phyloP scores from a whole-genome alignment of 2,888 invertebrate species.

The Pollenia griseotomentosa region DNA sequence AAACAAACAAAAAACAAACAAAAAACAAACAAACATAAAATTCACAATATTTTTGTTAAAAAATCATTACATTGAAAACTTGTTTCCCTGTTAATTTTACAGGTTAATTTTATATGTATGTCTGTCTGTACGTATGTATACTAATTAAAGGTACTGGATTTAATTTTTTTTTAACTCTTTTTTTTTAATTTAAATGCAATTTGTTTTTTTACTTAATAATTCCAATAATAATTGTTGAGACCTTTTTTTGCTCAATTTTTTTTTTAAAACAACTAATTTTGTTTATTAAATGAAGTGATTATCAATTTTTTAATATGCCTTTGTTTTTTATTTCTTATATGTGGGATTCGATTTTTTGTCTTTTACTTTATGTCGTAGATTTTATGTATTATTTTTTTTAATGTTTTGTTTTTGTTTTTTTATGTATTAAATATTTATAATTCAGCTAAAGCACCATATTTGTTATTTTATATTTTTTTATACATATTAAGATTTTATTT shows the following conservation, averaged over 20 bases:
- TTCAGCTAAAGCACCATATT: constrained; percentile 83
- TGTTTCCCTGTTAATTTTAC: not conserved
- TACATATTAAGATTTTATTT: constrained; percentile 58
- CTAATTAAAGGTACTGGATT: constrained; percentile 75
- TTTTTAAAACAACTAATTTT: constrained; percentile 63
- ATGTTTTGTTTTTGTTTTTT: constrained; percentile 12
- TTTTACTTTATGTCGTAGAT: constrained; percentile 40
- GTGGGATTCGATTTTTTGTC: constrained; percentile 56
- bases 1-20: not conserved
- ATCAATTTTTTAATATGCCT: constrained; percentile 64
- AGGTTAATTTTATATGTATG: constrained; percentile 2
- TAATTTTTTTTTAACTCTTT: constrained; percentile 41
- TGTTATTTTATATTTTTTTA: constrained; percentile 71
- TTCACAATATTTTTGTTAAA: not conserved
- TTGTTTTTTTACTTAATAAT: constrained; percentile 46
- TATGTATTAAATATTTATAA: constrained; percentile 75
- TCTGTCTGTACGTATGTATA: constrained; percentile 45
- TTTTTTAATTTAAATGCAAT: constrained; percentile 62
- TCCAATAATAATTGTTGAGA: constrained; percentile 51
- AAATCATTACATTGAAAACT: constrained; percentile 21
- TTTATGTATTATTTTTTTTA: constrained; percentile 51
- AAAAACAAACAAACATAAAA: not conserved
- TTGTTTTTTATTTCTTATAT: constrained; percentile 53
- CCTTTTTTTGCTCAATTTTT: constrained; percentile 38
- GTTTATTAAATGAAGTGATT: constrained; percentile 65